These are phyloP conservation scores for Muscicapa striata DNA, from an alignment of 2,797 vertebrate species.

Conservation along the genomic window DNA sequence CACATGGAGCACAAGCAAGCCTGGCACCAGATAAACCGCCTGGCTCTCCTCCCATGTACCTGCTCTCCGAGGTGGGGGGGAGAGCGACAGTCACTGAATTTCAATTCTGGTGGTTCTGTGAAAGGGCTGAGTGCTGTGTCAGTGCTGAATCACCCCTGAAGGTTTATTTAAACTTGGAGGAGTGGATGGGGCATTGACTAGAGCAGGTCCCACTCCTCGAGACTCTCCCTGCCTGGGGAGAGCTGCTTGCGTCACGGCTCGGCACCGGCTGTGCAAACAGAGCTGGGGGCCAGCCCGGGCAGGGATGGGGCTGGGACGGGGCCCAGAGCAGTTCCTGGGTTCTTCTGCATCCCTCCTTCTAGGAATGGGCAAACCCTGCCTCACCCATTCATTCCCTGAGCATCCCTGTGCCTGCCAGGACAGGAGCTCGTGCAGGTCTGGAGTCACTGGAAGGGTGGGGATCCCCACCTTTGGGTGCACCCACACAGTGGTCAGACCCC, in stretches of 20 bases:
- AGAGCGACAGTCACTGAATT: accelerated
- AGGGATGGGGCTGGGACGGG: neutral
- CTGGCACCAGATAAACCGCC: neutral
- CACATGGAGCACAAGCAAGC: neutral
- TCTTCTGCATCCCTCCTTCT: slow-evolving; percentile 13
- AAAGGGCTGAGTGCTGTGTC: neutral
- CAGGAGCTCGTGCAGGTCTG: neutral
- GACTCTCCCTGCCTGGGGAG: neutral
- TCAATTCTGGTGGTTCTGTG: neutral
- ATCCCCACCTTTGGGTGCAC: neutral
- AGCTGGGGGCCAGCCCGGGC: neutral
- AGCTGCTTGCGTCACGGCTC: neutral
- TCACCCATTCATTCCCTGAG: neutral
- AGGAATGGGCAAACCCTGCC: neutral
- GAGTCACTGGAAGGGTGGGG: neutral
- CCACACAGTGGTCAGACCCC: neutral
- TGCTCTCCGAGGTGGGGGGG: neutral
- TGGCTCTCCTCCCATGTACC: neutral
- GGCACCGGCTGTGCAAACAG: neutral
- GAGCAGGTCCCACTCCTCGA: neutral
- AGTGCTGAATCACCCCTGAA: neutral
- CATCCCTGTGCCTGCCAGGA: accelerated
- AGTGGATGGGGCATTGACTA: neutral
- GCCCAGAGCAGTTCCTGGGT: neutral
- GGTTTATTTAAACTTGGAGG: neutral